Base-by-base conservation (phyloP, 1,140 invertebrate species). In the Drosophila lowei region DNA sequence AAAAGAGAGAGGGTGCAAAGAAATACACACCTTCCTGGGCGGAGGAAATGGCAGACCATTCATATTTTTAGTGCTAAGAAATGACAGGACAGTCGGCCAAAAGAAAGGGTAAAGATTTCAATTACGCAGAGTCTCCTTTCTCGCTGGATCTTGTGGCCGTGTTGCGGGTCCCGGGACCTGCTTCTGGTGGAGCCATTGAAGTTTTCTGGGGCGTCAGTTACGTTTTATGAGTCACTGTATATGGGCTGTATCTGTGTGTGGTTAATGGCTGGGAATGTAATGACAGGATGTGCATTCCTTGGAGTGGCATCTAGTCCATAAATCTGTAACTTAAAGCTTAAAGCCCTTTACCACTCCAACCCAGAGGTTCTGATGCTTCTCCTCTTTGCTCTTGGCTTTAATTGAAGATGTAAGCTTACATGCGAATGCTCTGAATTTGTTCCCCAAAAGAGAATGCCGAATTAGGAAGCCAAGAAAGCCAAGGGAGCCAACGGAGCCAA, bases 181-280 rank as follows among this genome's bases (percentile, higher is more conserved):
- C 0, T 7, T 44, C 41, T n/a, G 43, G 2, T 18, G 11, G 3
- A 67, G 67, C 38, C 60, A 58, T 64, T 73, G 48, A 73, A 74
- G 71, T 65, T 73, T 44, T 23, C 38, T 38, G 30, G 41, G 50
- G 56, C 56, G 52, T 66, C 62, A 56, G 71, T 75, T 68, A 59
- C 62, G 57, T 75, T 75, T 75, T 75, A 75, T 75, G 72, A 44
- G 34, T 42, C 54, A 59, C 54, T 75, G 56, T 75, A 30, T 47
- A n/a, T 6, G 16, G 16, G 13, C 28, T 21, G 48, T 41, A 28
- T 25, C 38, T 43, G 42, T 55, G 23, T 74, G 72, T 21, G 63
- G 28, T 75, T 75, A 75, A 75, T 75, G 72, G 72, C 62, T 75
- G 72, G 72, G 56, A 75, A 75, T 75, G 72, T 75, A 75, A 75